Base-by-base conservation (phyloP, 2,113 vertebrate species). In the Dasypus novemcinctus region DNA sequence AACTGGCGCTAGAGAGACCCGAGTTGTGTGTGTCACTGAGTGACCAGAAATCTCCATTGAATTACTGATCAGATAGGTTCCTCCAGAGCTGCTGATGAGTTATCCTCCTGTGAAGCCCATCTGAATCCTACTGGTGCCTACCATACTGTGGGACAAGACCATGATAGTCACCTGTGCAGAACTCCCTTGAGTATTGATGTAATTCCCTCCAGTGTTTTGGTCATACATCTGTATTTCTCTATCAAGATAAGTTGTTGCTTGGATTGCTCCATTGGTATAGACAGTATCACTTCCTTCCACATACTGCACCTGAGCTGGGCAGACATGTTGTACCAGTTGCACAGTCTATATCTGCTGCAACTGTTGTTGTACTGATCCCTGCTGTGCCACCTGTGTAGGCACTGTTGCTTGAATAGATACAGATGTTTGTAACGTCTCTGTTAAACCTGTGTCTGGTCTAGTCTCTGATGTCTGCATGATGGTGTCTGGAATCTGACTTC, bases 171-270 rank as follows among this genome's bases (percentile, higher is more conserved):
- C 98, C 98, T 99, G 98, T 94, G 98, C 98, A 87, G 99, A 99
- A 97, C 98, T 98, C 97, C 98, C 98, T 98, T 99, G 98, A 90
- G 98, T 98, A 96, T 99, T 98, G 97, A 99, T 99, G 97, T 99
- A 99, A 98, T 98, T 99, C 86, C 98, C 98, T 83, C 99, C 99
- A 96, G 98, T 98, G 97, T 99, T 99, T 94, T 99, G 99, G 97
- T 98, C 99, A 97, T 99, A 99, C 98, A 99, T 99, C 98, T 99
- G 99, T 74, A 98, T 98, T 98, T 99, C 99, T 96, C 98, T 98
- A 93, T 99, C 99, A 97, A 98, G 99, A n/a, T 99, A 99, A 92
- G 98, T 98, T 97, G 99, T 99, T 98, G 99, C 98, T 98, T 98
- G 99, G 98, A 99, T 99, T 96, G 99, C 98, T 98, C 99, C 99